Evolutionary conservation across 64 coral and sea anemone species (phyloP).

Genomic region (Dendronephthya gigantea): DNA sequence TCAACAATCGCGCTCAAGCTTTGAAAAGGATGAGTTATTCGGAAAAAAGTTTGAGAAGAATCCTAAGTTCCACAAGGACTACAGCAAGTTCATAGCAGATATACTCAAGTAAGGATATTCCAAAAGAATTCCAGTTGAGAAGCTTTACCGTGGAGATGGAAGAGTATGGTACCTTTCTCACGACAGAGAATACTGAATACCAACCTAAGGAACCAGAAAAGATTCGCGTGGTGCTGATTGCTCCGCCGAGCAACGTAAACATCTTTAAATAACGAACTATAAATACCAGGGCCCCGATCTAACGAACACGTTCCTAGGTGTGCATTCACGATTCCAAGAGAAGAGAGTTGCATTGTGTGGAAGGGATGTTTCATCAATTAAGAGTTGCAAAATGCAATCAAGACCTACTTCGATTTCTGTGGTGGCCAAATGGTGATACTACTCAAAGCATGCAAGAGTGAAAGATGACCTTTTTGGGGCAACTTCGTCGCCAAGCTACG

Average conservation of each 20-base stretch:
- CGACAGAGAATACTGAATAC: background rate
- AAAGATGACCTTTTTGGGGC: background rate
- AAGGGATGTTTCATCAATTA: constrained; percentile 28
- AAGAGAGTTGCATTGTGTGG: background rate
- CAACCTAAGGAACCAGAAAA: constrained; percentile 20
- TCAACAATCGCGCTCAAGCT: too few species aligned
- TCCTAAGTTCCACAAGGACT: background rate
- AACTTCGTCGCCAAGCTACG: background rate
- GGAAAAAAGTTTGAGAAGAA: background rate
- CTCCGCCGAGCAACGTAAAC: background rate
- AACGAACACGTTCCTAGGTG: background rate
- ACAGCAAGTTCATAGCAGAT: background rate
- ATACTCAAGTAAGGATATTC: background rate
- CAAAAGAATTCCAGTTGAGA: background rate
- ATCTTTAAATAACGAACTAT: constrained; percentile 4
- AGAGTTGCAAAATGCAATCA: background rate
- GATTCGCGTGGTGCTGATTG: background rate
- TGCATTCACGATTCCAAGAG: background rate
- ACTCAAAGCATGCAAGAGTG: background rate
- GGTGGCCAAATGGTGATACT: background rate
- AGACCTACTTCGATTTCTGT: background rate
- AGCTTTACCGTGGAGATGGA: background rate
- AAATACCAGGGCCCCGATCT: constrained; percentile 34
- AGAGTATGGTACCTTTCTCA: constrained; percentile 24
- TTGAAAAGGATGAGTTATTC: background rate